Evolutionary conservation across 1,140 invertebrate genomes (phyloP).

Genomic region (Muscidifurax raptorellus): DNA sequence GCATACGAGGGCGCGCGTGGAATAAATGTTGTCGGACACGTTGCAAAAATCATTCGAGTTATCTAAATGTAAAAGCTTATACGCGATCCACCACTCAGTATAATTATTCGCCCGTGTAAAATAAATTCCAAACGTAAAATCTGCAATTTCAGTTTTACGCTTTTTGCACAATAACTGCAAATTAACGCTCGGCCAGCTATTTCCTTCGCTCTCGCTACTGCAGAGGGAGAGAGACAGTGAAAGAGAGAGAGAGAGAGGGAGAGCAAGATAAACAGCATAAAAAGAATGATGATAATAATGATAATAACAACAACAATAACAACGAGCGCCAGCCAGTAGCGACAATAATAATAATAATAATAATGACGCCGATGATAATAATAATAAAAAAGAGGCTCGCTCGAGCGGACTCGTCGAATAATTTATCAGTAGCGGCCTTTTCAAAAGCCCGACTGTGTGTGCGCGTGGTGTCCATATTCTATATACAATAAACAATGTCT

Average conservation of each 20-base stretch:
- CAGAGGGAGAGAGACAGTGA: too few relatives aligned
- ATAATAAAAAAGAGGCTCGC: neutral
- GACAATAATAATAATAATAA: neutral
- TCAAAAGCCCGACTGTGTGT: neutral
- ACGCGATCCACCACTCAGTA: conserved; percentile 48
- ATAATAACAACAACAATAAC: neutral
- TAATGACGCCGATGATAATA: neutral
- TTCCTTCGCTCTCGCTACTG: neutral
- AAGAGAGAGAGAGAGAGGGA: neutral
- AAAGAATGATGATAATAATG: conserved; percentile 46
- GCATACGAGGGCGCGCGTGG: neutral
- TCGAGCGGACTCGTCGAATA: conserved; percentile 17
- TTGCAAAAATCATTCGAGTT: conserved; percentile 52
- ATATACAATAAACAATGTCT: conserved; percentile 52
- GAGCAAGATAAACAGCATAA: conserved; percentile 52
- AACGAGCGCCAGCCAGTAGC: neutral
- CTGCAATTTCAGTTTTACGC: conserved; percentile 56
- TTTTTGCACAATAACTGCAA: conserved; percentile 56
- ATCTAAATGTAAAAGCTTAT: conserved; percentile 55
- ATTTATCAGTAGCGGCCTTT: conserved; percentile 34
- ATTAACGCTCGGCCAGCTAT: conserved; percentile 52
- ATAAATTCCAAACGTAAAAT: conserved; percentile 55
- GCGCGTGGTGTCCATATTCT: neutral
- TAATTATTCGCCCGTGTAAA: conserved; percentile 55
- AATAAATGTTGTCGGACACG: conserved; percentile 47